Evolutionary conservation across 2,113 vertebrate species (phyloP).

Genomic region (Oryzias curvinotus): DNA sequence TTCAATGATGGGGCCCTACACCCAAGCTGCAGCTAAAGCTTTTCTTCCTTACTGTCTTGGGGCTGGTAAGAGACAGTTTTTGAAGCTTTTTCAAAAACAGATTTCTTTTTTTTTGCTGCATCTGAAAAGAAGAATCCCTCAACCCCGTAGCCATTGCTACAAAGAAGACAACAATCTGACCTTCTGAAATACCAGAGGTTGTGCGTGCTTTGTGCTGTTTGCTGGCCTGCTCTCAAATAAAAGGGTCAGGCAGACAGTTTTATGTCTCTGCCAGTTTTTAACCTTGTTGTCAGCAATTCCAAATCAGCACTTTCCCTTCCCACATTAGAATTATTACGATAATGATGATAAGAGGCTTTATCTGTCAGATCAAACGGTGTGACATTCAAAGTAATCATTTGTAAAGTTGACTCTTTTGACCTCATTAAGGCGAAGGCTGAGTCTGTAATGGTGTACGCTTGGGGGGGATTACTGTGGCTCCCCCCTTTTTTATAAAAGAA

Average conservation of each 20-base stretch:
- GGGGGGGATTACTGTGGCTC: not conserved
- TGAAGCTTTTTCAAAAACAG: conserved; percentile 15
- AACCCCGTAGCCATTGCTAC: conserved; percentile 12
- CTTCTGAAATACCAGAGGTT: conserved; percentile 47
- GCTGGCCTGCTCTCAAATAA: conserved; percentile 35
- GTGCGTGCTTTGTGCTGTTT: conserved; percentile 37
- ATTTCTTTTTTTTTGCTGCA: conserved; percentile 2
- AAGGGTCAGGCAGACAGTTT: conserved; percentile 28
- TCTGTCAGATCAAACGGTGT: conserved; percentile 17
- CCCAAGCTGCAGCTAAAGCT: conserved; percentile 40
- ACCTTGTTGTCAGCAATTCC: conserved; percentile 18
- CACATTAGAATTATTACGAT: conserved; percentile 19
- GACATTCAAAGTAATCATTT: conserved; percentile 40
- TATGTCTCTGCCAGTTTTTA: conserved; percentile 16
- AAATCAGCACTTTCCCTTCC: conserved; percentile 28
- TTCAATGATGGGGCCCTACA: conserved; percentile 48
- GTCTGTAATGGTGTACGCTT: conserved; percentile 8
- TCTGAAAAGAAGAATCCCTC: conserved; percentile 9
- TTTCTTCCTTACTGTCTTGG: conserved; percentile 43
- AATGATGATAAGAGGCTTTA: conserved; percentile 6
- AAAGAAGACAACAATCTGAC: conserved; percentile 26
- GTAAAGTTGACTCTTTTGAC: conserved; percentile 6
- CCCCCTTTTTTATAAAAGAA: not conserved
- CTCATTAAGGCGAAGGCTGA: conserved; percentile 31
- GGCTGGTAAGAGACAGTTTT: conserved; percentile 29